Evolutionary conservation across 1,140 invertebrate species (phyloP), one percentile per base, ranked within the genome.

Genomic region (Bombus fervidus): DNA sequence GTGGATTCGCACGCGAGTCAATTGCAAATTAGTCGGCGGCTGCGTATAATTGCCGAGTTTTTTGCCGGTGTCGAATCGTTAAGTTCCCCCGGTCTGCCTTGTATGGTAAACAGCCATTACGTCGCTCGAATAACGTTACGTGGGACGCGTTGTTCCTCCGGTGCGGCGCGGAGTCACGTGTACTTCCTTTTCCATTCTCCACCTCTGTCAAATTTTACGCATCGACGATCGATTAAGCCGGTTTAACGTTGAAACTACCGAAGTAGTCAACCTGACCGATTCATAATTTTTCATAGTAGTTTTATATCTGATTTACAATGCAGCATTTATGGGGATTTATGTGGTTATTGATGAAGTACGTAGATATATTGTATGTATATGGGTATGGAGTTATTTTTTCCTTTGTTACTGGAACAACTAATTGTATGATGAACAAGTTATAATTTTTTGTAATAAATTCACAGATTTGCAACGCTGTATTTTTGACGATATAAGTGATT

Each of bases 11-110:
- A 91, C 78, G 76, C 75, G 85, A 57, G 72, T 81, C 74, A 88
- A 86, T 87, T 91, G 86, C 87, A 86, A 91, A 91, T 91, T 90
- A 89, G 89, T 87, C 87, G 79, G 66, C 86, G 85, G 83, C 84
- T 79, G 83, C 28, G 74, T 80, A 84, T 81, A 89, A 90, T 87
- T 87, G 82, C 71, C 62, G 81, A 87, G 47, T 85, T 85, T 85
- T 85, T 85, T 81, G 83, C 47, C 66, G 37, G 62, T 73, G 71
- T 31, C 75, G 74, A 78, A 78, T 78, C 77, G 77, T 74, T 73
- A 72, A 72, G 57, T 68, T 47, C 31, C 43, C 68, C 53, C 12
- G 22, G 43, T 6, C 57, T 73, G 73, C 76, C 68, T 73, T 85
- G 75, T 62, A 85, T 81, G 77, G 37, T 80, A 81, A 72, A 80